Evolutionary conservation across 2,797 vertebrate genomes (phyloP), one percentile per base, ranked within the genome.

Genomic region (Leucoraja ocellata): DNA sequence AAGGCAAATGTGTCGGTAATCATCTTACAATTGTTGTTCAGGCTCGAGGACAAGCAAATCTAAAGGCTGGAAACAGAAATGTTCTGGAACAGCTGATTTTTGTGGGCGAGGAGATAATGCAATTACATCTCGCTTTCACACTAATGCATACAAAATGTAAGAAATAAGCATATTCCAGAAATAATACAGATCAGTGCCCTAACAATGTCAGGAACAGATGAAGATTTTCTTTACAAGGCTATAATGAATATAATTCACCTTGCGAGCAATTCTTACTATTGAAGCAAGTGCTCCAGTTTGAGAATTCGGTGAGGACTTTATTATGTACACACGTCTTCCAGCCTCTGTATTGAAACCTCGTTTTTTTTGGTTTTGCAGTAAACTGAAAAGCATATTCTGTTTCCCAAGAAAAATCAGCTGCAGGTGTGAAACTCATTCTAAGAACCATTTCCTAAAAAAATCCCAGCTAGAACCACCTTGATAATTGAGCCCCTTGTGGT

Each of bases 201-300:
- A 88, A n/a, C n/a, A 68, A 65, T 88, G 84, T 68, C 84, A 88
- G 84, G n/a, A 88, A 68, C 84, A 36, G 32, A 3, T 36, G 61
- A 32, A 32, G 61, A 32, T 36, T 88, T 68, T 63, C 18, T 88
- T 88, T 68, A 11, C n/a, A 32, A 32, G n/a, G 68, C n/a, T 10
- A n/a, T 88, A 88, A 68, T 21, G 28, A 88, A n/a, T 88, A 36
- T 36, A 88, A 88, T 68, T 88, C 68, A 84, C 81, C 11, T 61
- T 32, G 16, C n/a, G 21, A 68, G 61, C 61, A 65, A 16, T 88
- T 88, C 63, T 36, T 88, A 68, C 84, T 36, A 16, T 16, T 88
- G 84, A 32, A 68, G 63, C 28, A 68, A 32, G 6, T 68, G 6
- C n/a, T 88, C 36, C n/a, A 23, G 18, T 68, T 36, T 88, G 84